Conservation (phyloP, 2,113 vertebrate genomes). For the Patagioenas fasciata region DNA sequence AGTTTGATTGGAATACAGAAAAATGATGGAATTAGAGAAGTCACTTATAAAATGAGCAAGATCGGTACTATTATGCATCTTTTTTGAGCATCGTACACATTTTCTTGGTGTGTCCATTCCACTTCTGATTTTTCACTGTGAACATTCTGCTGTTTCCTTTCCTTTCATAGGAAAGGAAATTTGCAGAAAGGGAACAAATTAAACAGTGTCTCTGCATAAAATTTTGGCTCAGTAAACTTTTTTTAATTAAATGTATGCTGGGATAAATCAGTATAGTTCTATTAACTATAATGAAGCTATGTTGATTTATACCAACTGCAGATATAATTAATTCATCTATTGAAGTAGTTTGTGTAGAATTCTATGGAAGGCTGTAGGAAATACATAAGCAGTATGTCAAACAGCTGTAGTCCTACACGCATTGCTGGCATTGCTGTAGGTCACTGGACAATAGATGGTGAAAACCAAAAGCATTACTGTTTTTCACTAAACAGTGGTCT, state of each 20-base stretch:
- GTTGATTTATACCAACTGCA: conserved; percentile 18
- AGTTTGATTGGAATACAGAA: not conserved
- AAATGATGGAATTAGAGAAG: not conserved
- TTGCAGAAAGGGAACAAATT: not conserved
- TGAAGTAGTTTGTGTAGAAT: not conserved
- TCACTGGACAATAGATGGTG: not conserved
- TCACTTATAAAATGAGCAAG: not conserved
- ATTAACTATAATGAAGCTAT: not conserved
- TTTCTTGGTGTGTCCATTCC: not conserved
- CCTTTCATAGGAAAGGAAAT: not conserved
- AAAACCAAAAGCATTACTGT: not conserved
- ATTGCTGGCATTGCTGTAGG: not conserved
- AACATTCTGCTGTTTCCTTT: not conserved
- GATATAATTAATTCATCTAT: not conserved
- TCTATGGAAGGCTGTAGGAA: not conserved
- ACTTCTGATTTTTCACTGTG: not conserved
- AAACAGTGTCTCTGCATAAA: not conserved
- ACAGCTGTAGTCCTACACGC: not conserved
- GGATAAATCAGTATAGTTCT: not conserved
- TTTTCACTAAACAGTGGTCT: not conserved
- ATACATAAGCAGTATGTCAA: not conserved
- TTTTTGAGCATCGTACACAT: not conserved
- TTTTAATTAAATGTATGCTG: not conserved
- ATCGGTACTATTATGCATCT: not conserved
- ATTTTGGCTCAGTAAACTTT: not conserved